Percentiles rank a stretch among this genome's conserved stretches.
Conservation (phyloP, 2,797 vertebrate genomes). For the Aselliscus stoliczkanus region DNA sequence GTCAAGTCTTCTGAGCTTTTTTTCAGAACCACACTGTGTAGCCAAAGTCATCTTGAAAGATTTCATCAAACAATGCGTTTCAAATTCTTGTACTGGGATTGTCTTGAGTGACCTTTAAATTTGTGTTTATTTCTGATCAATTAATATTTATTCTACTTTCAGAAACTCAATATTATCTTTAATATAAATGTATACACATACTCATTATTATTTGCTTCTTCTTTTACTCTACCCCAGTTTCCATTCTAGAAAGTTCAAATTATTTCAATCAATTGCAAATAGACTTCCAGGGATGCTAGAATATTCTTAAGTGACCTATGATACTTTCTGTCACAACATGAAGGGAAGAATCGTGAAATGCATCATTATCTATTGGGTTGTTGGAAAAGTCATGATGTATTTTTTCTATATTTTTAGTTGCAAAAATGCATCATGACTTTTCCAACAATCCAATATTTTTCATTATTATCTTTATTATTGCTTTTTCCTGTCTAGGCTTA, state of each 20-base stretch:
- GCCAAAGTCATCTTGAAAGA: not conserved
- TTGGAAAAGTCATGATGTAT: no score
- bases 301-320: not conserved
- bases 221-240: not conserved
- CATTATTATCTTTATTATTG: not conserved
- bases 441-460: not conserved
- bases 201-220: not conserved
- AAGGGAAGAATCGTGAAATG: not conserved
- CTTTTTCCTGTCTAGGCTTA: not conserved
- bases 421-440: no score
- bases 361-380: not conserved
- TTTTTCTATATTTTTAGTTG: no score
- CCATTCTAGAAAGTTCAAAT: not conserved
- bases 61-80: not conserved
- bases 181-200: not conserved
- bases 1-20: not conserved
- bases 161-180: not conserved
- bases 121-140: not conserved
- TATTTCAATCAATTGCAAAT: not conserved
- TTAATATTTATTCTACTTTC: not conserved
- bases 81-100: not conserved
- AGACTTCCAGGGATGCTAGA: not conserved
- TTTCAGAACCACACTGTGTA: not conserved
- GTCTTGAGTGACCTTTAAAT: not conserved
- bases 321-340: not conserved